phyloP scores from a whole-genome alignment of 2,888 invertebrate genomes.

The Congeria kusceri region DNA sequence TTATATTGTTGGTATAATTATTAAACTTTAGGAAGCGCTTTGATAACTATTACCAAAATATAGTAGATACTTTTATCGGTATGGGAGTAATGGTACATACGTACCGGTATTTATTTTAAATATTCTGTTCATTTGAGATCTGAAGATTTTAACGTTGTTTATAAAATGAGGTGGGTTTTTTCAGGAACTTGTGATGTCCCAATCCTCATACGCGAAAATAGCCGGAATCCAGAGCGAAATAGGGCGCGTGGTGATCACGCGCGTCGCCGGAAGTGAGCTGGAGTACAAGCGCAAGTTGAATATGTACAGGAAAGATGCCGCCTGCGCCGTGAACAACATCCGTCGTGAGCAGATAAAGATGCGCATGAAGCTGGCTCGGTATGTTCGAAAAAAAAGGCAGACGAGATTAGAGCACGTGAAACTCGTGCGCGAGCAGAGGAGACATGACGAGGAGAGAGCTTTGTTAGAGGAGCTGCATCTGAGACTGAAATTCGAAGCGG shows the following conservation, averaged over 20 bases:
- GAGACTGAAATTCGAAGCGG: slow-evolving; percentile 56
- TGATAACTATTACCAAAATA: too few species aligned
- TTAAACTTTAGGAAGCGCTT: too few species aligned
- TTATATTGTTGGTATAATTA: too few species aligned
- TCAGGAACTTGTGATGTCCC: slow-evolving; percentile 70
- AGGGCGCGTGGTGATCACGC: slow-evolving; percentile 72
- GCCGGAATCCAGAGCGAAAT: slow-evolving; percentile 77
- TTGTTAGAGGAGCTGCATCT: slow-evolving; percentile 55
- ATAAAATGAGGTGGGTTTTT: too few species aligned
- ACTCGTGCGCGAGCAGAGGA: slow-evolving; percentile 54
- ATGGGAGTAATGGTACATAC: too few species aligned
- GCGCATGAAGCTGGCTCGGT: slow-evolving; percentile 61
- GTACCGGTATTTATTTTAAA: too few species aligned
- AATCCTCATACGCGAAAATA: slow-evolving; percentile 72
- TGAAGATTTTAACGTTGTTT: too few species aligned
- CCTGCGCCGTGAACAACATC: slow-evolving; percentile 68
- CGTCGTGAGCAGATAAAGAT: slow-evolving; percentile 69
- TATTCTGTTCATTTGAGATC: too few species aligned
- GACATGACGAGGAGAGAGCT: slow-evolving; percentile 47
- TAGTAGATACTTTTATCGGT: too few species aligned
- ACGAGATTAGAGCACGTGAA: slow-evolving; percentile 59
- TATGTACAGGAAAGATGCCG: slow-evolving; percentile 72
- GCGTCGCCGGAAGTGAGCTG: slow-evolving; percentile 75
- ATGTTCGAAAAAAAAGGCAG: slow-evolving; percentile 66
- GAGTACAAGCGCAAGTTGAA: slow-evolving; percentile 73